Base-by-base conservation (phyloP, 30 jellyfish, hydroid and myxozoan genomes). In the Aurelia sp. region DNA sequence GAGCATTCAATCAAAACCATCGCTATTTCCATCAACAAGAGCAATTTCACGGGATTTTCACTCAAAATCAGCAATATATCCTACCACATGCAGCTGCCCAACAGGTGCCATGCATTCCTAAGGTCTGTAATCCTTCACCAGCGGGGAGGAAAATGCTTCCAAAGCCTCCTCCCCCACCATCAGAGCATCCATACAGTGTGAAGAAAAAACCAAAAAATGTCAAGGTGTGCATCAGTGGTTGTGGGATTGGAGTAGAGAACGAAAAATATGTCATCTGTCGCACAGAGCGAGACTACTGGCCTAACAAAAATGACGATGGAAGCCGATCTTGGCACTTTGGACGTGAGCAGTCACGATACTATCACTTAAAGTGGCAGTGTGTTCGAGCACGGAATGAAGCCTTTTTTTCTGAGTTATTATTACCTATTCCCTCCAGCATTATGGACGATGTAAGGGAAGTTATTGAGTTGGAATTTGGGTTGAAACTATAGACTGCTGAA, bases 221-320 rank as follows among this genome's bases (percentile, higher is more conserved):
- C 67, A 57, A 57, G 67, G 67, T 57, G 3, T 57, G 67, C 24
- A 57, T 57, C 67, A 57, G 67, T 57, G 67, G 67, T 19, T 57
- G 67, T 57, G 67, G 19, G 67, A 57, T 3, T 57, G 67, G 67
- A 57, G 8, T 19, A 19, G 24, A 57, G 67, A 57, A 57, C 67
- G 67, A 19, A 57, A 57, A 57, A 57, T 57, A 57, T 9, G 3
- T 57, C 67, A 57, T 57, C 67, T 57, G 67, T 57, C 67, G 24
- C 67, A 57, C 67, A 2, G 67, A 57, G 8, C 19, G 19, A 57
- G 67, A 57, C 67, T 57, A 57, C 67, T 57, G 67, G 67, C 24
- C 67, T 57, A 57, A 57, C 8, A 16, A 9, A 57, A 57, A 57
- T 57, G 67, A 57, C 67, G 67, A 57, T 7, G 67, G 67, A 57